These are phyloP conservation scores for Minunthozetes semirufus DNA, from an alignment of 2,888 invertebrate species.

Conservation along the genomic window DNA sequence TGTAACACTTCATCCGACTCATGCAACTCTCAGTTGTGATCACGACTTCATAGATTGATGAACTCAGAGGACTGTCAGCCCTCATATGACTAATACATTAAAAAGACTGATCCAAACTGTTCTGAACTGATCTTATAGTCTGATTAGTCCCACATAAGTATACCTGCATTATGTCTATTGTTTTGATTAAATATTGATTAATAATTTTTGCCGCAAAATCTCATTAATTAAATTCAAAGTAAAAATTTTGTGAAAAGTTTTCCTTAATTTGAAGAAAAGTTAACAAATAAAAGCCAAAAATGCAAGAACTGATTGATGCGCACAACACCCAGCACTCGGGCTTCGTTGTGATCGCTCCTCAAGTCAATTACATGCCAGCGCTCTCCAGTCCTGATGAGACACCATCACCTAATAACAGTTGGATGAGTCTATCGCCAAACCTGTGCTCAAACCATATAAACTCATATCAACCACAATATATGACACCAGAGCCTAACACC, in stretches of 20 bases:
- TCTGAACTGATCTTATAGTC: not conserved
- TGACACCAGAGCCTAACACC: not conserved
- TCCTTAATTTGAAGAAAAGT: not conserved
- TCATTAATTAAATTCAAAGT: slow-evolving; percentile 10
- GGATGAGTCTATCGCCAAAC: not conserved
- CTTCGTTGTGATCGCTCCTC: slow-evolving; percentile 20
- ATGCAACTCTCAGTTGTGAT: not conserved
- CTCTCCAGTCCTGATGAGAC: not conserved
- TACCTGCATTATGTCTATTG: not conserved
- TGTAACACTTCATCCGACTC: slow-evolving; percentile 2
- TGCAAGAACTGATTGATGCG: slow-evolving; percentile 23
- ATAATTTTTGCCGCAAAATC: not conserved
- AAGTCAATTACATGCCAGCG: slow-evolving; percentile 20
- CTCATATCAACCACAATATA: slow-evolving; percentile 5
- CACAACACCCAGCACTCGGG: slow-evolving; percentile 8
- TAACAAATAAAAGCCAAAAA: not conserved
- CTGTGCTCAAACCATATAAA: not conserved
- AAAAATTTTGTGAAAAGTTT: slow-evolving; percentile 1
- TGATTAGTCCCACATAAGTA: slow-evolving; percentile 10
- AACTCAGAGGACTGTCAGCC: slow-evolving; percentile 2
- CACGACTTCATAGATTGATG: slow-evolving; percentile 14
- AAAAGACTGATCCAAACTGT: too few species aligned
- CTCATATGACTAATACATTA: not conserved
- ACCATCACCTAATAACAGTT: not conserved
- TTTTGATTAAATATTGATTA: not conserved